These are phyloP conservation scores for Blastobasis adustella DNA, from an alignment of 2,888 invertebrate species.

Conservation along the genomic window DNA sequence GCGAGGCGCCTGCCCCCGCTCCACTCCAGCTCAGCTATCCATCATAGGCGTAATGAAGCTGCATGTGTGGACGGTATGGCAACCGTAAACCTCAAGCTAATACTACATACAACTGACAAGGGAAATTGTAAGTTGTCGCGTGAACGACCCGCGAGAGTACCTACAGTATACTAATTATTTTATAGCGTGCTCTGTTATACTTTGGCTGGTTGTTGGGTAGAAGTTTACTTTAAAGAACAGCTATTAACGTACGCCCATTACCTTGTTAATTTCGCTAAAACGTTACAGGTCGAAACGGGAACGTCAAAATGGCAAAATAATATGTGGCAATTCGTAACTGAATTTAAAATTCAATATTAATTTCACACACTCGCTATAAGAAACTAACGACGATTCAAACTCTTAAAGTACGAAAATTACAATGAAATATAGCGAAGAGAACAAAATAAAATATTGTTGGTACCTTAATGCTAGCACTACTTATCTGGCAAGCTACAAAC, in stretches of 20 bases:
- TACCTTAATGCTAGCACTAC: no score
- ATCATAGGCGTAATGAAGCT: constrained; percentile 50
- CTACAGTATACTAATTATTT: constrained; percentile 38
- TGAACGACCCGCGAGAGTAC: constrained; percentile 27
- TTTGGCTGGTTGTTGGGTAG: constrained; percentile 22
- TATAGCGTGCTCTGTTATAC: constrained; percentile 40
- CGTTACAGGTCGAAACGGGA: no score
- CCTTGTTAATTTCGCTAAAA: background rate
- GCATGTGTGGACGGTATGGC: constrained; percentile 31
- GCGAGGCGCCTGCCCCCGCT: constrained; percentile 39
- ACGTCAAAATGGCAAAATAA: no score
- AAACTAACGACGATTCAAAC: no score
- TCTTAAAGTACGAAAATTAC: no score
- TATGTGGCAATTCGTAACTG: no score
- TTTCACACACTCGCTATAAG: no score
- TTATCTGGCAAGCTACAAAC: no score
- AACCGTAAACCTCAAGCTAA: constrained; percentile 8
- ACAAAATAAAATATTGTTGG: no score
- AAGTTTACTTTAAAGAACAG: constrained; percentile 9
- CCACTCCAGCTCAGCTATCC: constrained; percentile 42
- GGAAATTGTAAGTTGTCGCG: constrained; percentile 27
- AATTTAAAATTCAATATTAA: no score
- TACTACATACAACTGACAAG: constrained; percentile 9
- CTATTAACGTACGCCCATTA: background rate
- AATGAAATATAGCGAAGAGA: no score